Evolutionary conservation across 2,113 vertebrate genomes (phyloP).

Genomic region (Melanostigma gelatinosum): DNA sequence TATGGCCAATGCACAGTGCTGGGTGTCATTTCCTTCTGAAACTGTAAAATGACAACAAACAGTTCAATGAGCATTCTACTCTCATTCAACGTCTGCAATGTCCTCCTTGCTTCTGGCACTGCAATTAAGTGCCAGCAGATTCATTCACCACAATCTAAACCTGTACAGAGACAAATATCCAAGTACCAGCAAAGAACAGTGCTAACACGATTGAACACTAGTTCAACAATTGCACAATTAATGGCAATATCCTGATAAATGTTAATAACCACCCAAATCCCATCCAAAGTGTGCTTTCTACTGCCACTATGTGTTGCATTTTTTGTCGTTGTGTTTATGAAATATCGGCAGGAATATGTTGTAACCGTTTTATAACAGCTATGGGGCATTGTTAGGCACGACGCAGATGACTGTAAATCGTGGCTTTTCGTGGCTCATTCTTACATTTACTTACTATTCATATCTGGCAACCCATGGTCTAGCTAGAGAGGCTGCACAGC

Average conservation of each 20-base stretch:
- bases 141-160: too few relatives aligned
- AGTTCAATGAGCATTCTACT: not conserved
- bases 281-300: too few relatives aligned
- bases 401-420: not conserved
- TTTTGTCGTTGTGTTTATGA: not conserved
- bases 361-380: not conserved
- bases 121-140: too few relatives aligned
- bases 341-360: too few relatives aligned
- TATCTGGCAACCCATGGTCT: not conserved
- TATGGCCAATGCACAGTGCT: not conserved
- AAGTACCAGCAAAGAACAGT: too few relatives aligned
- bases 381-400: not conserved
- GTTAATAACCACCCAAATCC: too few relatives aligned
- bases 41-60: not conserved
- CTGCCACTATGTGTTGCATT: too few relatives aligned
- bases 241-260: too few relatives aligned
- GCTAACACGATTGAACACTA: too few relatives aligned
- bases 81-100: constrained; percentile 1
- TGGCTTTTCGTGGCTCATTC: not conserved
- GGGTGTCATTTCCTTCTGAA: not conserved
- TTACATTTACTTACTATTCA: not conserved
- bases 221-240: too few relatives aligned
- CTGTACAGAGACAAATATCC: too few relatives aligned
- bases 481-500: not conserved
- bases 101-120: not conserved